Evolutionary conservation across 2,888 invertebrate genomes (phyloP).

Genomic region (Mesorhabditis belari): DNA sequence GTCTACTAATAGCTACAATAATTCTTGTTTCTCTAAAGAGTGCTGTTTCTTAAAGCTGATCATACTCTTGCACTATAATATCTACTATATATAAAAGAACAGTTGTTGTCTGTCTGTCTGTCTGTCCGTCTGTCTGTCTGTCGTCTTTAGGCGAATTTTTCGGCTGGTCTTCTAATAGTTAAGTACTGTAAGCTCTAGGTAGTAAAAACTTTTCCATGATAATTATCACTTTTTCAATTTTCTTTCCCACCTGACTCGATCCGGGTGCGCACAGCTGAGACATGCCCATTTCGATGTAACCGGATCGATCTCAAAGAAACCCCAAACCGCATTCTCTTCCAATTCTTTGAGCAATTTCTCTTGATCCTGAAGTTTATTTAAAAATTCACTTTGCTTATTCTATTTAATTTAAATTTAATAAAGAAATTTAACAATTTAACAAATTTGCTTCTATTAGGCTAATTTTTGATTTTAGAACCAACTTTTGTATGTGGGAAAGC

Average conservation of each 20-base stretch:
- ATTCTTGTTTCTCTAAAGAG: too few species aligned
- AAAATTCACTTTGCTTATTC: constrained; percentile 8
- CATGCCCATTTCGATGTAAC: constrained; percentile 72
- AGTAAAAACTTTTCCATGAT: too few species aligned
- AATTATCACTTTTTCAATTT: constrained; percentile 55
- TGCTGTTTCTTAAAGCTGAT: too few species aligned
- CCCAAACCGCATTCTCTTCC: constrained; percentile 78
- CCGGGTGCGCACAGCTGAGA: constrained; percentile 85
- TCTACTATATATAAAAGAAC: too few species aligned
- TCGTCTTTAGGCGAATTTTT: background rate
- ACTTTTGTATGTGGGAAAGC: constrained; percentile 84
- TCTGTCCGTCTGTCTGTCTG: background rate
- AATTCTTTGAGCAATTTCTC: constrained; percentile 78
- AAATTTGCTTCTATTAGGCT: background rate
- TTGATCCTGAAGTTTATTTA: too few species aligned
- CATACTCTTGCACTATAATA: too few species aligned
- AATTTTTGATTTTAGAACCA: background rate
- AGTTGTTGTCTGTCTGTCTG: background rate
- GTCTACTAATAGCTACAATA: too few species aligned
- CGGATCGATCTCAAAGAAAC: constrained; percentile 77
- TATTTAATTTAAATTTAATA: background rate
- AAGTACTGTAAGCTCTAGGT: background rate
- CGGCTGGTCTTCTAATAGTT: background rate
- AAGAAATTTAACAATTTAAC: background rate
- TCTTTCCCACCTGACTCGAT: constrained; percentile 66